Base-by-base conservation (phyloP, 1,140 invertebrate genomes). In the Gonatopus flavifemur region DNA sequence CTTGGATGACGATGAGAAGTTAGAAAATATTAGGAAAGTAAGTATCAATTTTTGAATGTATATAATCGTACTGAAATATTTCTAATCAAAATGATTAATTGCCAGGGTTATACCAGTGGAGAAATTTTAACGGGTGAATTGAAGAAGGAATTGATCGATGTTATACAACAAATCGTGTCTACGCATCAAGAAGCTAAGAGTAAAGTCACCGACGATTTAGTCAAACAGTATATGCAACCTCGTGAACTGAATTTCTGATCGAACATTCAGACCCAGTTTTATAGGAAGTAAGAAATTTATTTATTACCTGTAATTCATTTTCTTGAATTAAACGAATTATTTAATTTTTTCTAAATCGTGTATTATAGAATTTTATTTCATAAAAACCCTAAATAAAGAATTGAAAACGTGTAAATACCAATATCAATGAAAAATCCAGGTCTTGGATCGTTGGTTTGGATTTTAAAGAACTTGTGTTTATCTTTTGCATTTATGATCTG, bases 121-220 rank as follows among this genome's bases (percentile, higher is more conserved):
- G 84, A 89, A 67, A 79, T 99, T 72, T 76, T 98, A 8, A 98
- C 95, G 0, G 96, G 96, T 3, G 89, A 97, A 77, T 77, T 99
- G 22, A 99, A 99, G 74, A 93, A 94, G 69, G 84, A 93, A 61
- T 82, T 98, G 7, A 96, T 98, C 49, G 83, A 86, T 51, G 74
- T 68, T 61, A 72, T 88, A 8, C 86, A 89, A 57, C 86, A 88
- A 18, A 80, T 98, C 50, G 82, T 98, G 1, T 80, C 81, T 20
- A 81, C 85, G 40, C 94, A 98, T 80, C 93, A 98, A 81, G 82
- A 88, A 64, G 81, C 84, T 28, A 82, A 92, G 52, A 86, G 86
- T 38, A 78, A 84, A 51, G 83, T 98, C 25, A 96, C 93, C 0
- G 93, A 98, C 69, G 93, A 96, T 24, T 73, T 87, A 22, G 79